These are phyloP conservation scores for Acropora tenuis DNA, from an alignment of 64 coral and sea anemone species.

Conservation along the genomic window DNA sequence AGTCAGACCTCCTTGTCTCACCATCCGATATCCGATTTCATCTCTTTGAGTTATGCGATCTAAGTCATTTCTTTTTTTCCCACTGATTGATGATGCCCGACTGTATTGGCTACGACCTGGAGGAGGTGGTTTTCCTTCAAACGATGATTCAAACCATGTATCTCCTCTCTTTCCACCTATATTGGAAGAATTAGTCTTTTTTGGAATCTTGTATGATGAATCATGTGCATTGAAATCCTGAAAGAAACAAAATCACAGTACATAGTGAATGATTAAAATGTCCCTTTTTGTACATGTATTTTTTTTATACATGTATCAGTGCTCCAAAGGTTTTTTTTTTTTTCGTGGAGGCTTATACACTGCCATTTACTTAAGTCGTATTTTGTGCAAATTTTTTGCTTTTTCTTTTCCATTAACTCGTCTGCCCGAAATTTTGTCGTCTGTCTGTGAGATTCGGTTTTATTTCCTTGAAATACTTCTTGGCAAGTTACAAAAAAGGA, in stretches of 20 bases:
- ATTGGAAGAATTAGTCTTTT: not conserved
- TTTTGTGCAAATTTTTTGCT: too few relatives aligned
- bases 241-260: not conserved
- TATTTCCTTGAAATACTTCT: too few relatives aligned
- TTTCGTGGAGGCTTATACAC: too few relatives aligned
- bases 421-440: too few relatives aligned
- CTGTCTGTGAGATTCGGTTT: too few relatives aligned
- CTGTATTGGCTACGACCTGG: not conserved
- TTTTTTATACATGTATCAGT: too few relatives aligned
- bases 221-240: conserved; percentile 13
- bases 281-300: too few relatives aligned
- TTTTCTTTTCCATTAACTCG: too few relatives aligned
- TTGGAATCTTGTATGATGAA: conserved; percentile 13
- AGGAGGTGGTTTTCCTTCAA: not conserved
- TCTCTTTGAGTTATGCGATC: not conserved
- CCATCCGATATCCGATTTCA: conserved; percentile 22
- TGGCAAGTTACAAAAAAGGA: too few relatives aligned
- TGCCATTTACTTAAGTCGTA: too few relatives aligned
- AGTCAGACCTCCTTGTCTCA: not conserved
- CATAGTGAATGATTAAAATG: too few relatives aligned
- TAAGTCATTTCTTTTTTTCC: not conserved
- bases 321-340: too few relatives aligned
- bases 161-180: not conserved
- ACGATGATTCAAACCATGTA: not conserved
- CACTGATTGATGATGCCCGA: not conserved